A percentile compares a stretch with the other conserved stretches of the same genome.
phyloP scores from a whole-genome alignment of 2,113 vertebrate species.

The Pelecanoides urinatrix region DNA sequence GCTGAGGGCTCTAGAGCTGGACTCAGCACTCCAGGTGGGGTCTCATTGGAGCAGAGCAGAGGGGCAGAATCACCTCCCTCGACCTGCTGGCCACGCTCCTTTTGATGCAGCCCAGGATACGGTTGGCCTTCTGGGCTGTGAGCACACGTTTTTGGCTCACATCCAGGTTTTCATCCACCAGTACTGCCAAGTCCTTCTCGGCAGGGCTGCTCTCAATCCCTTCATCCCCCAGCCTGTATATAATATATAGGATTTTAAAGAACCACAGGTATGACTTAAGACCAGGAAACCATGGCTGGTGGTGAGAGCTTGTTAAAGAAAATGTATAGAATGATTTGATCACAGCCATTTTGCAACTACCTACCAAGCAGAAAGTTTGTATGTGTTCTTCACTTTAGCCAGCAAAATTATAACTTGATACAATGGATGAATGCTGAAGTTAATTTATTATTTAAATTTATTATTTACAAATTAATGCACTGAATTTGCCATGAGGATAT shows the following conservation, averaged over 20 bases:
- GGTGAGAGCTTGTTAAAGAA: neutral
- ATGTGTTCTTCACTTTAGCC: neutral
- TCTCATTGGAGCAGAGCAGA: no score
- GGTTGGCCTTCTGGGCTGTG: no score
- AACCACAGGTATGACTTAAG: neutral
- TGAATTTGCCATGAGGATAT: neutral
- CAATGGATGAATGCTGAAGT: neutral
- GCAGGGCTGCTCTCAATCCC: no score
- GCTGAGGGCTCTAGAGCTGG: no score
- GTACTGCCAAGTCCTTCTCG: no score
- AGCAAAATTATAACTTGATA: neutral
- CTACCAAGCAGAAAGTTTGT: neutral
- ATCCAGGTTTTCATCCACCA: no score
- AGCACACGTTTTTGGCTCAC: no score
- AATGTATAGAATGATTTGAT: neutral
- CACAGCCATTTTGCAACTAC: neutral
- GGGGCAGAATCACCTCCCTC: no score
- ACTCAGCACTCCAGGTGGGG: no score
- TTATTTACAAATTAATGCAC: neutral
- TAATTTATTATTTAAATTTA: neutral
- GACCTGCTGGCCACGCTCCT: no score
- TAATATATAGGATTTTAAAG: neutral
- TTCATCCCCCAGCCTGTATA: no score
- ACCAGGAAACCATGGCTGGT: neutral
- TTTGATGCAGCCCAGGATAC: no score